Evolutionary conservation across 1,140 invertebrate species (phyloP).

Genomic region (Caenorhabditis tropicalis): DNA sequence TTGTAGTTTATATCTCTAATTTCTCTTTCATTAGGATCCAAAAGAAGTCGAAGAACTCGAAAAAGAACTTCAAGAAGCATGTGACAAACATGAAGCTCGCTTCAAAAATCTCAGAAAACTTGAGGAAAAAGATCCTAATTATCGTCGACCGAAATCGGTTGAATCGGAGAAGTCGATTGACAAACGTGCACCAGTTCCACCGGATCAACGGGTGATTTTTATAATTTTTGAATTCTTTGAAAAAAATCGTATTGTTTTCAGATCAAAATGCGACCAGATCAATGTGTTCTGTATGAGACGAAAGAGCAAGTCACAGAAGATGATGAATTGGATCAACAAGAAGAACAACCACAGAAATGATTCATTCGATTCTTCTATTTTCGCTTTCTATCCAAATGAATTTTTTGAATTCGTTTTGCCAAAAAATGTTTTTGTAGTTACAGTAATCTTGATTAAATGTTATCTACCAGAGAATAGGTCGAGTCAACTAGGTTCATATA

Average conservation of each 20-base stretch:
- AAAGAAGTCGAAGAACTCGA: neutral
- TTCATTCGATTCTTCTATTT: too few relatives aligned
- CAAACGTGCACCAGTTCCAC: neutral
- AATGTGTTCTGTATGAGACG: neutral
- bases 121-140: neutral
- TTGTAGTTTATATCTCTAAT: neutral
- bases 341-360: too few relatives aligned
- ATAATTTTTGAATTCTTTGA: neutral
- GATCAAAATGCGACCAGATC: conserved; percentile 16
- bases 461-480: too few relatives aligned
- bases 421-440: too few relatives aligned
- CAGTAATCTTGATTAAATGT: too few relatives aligned
- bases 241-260: too few relatives aligned
- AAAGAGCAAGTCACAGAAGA: neutral
- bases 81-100: neutral
- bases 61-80: neutral
- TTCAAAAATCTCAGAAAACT: neutral
- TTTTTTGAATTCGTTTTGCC: too few relatives aligned
- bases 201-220: neutral
- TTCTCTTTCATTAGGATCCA: neutral
- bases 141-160: neutral
- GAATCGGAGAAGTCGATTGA: conserved; percentile 15
- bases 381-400: too few relatives aligned
- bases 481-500: too few relatives aligned
- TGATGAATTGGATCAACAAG: neutral